phyloP scores from a whole-genome alignment of 2,797 vertebrate genomes.

The Chaunax sp. region DNA sequence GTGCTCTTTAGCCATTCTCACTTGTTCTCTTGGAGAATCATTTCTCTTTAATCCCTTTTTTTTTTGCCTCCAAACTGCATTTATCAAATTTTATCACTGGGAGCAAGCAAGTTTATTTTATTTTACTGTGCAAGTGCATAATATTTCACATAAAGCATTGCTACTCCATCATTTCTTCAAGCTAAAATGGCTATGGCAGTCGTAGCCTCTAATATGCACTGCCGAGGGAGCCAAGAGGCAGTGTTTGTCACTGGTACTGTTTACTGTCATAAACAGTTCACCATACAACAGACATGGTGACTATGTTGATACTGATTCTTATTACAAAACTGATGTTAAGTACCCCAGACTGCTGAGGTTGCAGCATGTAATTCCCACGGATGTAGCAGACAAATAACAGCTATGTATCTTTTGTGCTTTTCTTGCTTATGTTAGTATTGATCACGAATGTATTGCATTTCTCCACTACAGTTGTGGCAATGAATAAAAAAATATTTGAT shows the following conservation, averaged over 20 bases:
- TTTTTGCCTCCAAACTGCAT: conserved; percentile 16
- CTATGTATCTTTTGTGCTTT: conserved; percentile 19
- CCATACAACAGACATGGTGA: not conserved
- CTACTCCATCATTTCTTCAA: conserved; percentile 16
- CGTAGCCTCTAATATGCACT: conserved; percentile 11
- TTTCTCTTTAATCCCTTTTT: not conserved
- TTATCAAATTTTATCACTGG: conserved; percentile 11
- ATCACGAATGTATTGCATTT: conserved; percentile 41
- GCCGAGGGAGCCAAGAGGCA: conserved; percentile 5
- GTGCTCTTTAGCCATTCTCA: not conserved
- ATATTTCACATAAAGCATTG: conserved; percentile 15
- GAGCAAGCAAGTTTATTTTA: not conserved
- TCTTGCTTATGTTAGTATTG: conserved; percentile 23
- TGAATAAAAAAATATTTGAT: conserved; percentile 32
- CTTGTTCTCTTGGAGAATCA: not conserved
- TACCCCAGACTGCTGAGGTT: conserved; percentile 2
- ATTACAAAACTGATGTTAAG: conserved; percentile 7
- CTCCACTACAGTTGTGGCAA: conserved; percentile 21
- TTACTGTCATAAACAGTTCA: not conserved
- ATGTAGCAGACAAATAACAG: conserved; percentile 15
- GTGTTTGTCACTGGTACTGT: conserved; percentile 14
- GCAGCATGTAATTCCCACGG: conserved; percentile 8
- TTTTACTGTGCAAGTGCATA: not conserved
- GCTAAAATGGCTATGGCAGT: conserved; percentile 4
- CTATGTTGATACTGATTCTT: conserved; percentile 35